Conservation (phyloP, 1,140 invertebrate species). For the Panagrolaimus sp. region DNA sequence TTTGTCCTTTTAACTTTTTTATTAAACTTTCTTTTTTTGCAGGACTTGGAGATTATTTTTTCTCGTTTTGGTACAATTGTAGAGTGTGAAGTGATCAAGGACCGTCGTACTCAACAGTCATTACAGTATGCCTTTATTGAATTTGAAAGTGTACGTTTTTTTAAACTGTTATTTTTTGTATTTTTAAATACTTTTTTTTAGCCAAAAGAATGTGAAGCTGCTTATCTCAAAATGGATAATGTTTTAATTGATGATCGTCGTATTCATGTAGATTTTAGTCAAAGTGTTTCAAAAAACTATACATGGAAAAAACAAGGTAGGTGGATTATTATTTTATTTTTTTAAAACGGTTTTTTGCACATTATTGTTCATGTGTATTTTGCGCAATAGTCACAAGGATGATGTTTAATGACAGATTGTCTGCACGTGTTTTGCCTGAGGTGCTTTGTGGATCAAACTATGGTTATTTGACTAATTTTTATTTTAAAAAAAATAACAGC, state of each 20-base stretch:
- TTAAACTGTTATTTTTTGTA: background rate
- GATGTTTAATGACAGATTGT: too few species aligned
- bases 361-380: background rate
- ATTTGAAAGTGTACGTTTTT: slow-evolving; percentile 72
- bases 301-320: slow-evolving; percentile 44
- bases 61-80: slow-evolving; percentile 88
- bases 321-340: background rate
- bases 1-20: background rate
- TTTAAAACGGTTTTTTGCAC: background rate
- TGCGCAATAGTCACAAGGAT: background rate
- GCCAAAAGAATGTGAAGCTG: slow-evolving; percentile 84
- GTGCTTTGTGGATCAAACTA: too few species aligned
- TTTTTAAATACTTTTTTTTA: slow-evolving; percentile 35
- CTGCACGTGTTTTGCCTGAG: too few species aligned
- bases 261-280: slow-evolving; percentile 99
- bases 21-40: too few species aligned
- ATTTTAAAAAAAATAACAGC: too few species aligned
- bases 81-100: slow-evolving; percentile 92
- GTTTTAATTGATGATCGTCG: slow-evolving; percentile 94
- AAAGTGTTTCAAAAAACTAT: slow-evolving; percentile 70
- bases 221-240: slow-evolving; percentile 99
- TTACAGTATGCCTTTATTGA: slow-evolving; percentile 99
- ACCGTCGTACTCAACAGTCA: slow-evolving; percentile 84
- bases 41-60: slow-evolving; percentile 79
- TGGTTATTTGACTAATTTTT: too few species aligned